Conservation (phyloP, 2,888 invertebrate genomes). For the Eupsilia transversa region DNA sequence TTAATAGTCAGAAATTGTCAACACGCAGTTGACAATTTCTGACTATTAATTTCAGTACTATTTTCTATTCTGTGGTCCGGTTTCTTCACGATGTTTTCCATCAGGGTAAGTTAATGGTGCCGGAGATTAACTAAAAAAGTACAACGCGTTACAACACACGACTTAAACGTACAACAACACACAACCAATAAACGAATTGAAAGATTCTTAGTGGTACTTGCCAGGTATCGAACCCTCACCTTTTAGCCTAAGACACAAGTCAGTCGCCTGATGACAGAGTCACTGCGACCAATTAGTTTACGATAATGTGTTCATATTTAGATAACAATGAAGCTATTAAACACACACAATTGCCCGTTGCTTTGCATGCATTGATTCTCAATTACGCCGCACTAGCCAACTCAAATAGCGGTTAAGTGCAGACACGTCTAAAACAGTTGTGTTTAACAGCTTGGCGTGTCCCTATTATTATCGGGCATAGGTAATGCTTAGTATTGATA, state of each 20-base stretch:
- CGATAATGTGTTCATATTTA: slow-evolving; percentile 17
- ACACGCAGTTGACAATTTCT: background rate
- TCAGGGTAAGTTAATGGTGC: background rate
- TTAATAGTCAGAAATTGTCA: background rate
- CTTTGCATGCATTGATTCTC: slow-evolving; percentile 52
- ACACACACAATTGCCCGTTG: slow-evolving; percentile 28
- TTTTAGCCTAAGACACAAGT: background rate
- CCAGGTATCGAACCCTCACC: background rate
- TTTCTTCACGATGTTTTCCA: background rate
- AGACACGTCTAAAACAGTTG: slow-evolving; percentile 24
- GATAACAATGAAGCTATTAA: slow-evolving; percentile 43
- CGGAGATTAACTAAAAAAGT: background rate
- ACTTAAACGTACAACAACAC: no score
- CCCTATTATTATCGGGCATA: background rate
- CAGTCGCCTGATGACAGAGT: background rate
- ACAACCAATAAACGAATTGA: no score
- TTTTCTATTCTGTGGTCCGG: background rate
- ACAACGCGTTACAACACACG: no score
- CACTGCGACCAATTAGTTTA: slow-evolving; percentile 1
- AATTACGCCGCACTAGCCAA: slow-evolving; percentile 43
- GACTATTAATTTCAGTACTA: background rate
- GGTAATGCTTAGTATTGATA: background rate
- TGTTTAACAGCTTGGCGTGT: background rate
- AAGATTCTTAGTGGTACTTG: background rate
- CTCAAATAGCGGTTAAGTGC: slow-evolving; percentile 35